Evolutionary conservation across 2,113 vertebrate species (phyloP).

Genomic region (Dendropsophus ebraccatus): DNA sequence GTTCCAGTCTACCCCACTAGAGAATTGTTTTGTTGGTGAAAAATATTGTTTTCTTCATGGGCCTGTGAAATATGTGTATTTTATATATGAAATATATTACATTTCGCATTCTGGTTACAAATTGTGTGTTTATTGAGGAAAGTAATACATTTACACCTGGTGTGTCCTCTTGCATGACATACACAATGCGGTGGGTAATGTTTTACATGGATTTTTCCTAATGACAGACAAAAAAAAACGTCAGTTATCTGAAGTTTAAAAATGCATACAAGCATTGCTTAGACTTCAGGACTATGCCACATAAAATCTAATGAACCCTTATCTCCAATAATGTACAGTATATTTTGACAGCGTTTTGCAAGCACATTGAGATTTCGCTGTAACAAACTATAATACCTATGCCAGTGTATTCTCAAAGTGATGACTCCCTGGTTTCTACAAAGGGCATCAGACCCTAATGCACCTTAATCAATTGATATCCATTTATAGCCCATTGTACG

Average conservation of each 20-base stretch:
- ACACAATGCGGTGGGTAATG: too few relatives aligned
- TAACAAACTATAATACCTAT: neutral
- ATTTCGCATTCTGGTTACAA: too few relatives aligned
- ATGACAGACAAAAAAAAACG: too few relatives aligned
- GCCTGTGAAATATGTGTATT: too few relatives aligned
- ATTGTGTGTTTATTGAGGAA: too few relatives aligned
- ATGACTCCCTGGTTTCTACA: slow-evolving; percentile 32
- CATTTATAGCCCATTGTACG: slow-evolving; percentile 25
- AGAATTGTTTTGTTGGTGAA: too few relatives aligned
- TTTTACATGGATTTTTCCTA: too few relatives aligned
- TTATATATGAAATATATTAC: too few relatives aligned
- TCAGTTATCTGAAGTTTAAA: neutral
- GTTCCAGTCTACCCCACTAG: too few relatives aligned
- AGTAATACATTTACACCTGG: too few relatives aligned
- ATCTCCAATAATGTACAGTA: neutral
- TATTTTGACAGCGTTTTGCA: neutral
- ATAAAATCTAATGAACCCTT: neutral
- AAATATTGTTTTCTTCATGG: too few relatives aligned
- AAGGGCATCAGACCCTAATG: slow-evolving; percentile 3
- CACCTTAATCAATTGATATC: neutral
- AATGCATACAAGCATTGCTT: neutral
- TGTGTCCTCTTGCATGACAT: too few relatives aligned
- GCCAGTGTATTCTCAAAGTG: neutral
- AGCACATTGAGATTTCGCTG: neutral
- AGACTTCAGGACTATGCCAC: neutral